Conservation (phyloP, 2,797 vertebrate genomes). For the Falco berigora region DNA sequence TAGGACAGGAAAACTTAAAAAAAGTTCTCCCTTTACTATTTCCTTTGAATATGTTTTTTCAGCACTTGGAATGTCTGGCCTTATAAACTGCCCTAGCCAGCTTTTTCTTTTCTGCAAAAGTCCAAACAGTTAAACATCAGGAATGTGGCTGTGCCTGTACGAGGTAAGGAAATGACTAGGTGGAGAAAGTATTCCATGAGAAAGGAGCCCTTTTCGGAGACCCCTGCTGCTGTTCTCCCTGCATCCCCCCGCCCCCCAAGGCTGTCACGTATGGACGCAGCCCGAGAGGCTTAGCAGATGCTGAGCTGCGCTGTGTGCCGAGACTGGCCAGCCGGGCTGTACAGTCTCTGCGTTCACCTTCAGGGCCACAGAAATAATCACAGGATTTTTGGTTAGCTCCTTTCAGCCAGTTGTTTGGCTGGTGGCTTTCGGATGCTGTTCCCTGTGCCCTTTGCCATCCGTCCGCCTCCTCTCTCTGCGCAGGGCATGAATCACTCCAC, state of each 20-base stretch:
- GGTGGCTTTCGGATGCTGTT: background rate
- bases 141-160: conserved; percentile 48
- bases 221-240: background rate
- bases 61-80: conserved; percentile 56
- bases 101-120: conserved; percentile 24
- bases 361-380: rapidly evolving
- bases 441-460: rapidly evolving
- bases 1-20: conserved; percentile 35
- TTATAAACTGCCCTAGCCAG: background rate
- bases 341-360: background rate
- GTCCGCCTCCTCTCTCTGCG: background rate
- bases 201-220: conserved; percentile 10
- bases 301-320: background rate
- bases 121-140: conserved; percentile 43
- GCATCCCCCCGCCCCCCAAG: background rate
- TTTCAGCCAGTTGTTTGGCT: background rate
- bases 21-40: conserved; percentile 23
- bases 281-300: background rate
- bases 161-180: conserved; percentile 55
- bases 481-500: background rate
- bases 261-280: background rate
- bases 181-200: conserved; percentile 40
- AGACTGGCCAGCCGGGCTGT: rapidly evolving
- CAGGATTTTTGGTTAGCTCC: background rate
- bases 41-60: conserved; percentile 41